Base-by-base conservation (phyloP, 2,888 invertebrate species). In the Drosophila melanosoma region DNA sequence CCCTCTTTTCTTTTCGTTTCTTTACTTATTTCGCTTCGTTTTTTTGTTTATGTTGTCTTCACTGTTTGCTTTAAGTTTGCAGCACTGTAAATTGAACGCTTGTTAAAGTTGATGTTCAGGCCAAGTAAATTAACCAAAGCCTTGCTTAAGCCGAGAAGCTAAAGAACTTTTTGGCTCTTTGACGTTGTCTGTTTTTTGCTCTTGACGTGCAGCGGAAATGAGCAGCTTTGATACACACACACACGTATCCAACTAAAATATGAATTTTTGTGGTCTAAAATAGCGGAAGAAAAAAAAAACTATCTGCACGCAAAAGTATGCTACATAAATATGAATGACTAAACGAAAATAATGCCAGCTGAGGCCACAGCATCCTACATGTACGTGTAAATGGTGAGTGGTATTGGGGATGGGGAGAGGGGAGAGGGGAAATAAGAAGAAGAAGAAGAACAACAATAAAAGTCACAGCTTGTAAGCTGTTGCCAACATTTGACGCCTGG, bases 401-500 rank as follows among this genome's bases (percentile, higher is more conserved):
- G 8, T 2, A 0, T 17, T n/a, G 17, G 17, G 15, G 15, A 12
- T 2, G n/a, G 20, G 42, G 29, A n/a, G 29, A 1, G 5, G 6
- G 11, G 4, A 23, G 32, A 15, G 32, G 52, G 12, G n/a, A 4
- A n/a, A 7, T 20, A 2, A 5, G 56, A 26, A 12, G 17, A 54
- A 54, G n/a, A n/a, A n/a, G 2, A 26, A 12, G 12, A 64, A 62
- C 33, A 81, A 58, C 66, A 82, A 79, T 65, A 63, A 70, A 74
- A 78, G 79, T 70, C 79, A 68, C 60, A 73, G 78, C 69, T 58
- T 63, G 67, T 62, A 52, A 64, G 64, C 45, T 62, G 77, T 77
- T 72, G 75, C 48, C 68, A 70, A 70, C 69, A 68, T 79, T 68
- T 68, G 90, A 90, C 89, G 87, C 90, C 87, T 79, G 64, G 73